A percentile compares a stretch with the other conserved stretches of the same genome.
Conservation (phyloP, 2,888 invertebrate species). For the Stenurella melanura region DNA sequence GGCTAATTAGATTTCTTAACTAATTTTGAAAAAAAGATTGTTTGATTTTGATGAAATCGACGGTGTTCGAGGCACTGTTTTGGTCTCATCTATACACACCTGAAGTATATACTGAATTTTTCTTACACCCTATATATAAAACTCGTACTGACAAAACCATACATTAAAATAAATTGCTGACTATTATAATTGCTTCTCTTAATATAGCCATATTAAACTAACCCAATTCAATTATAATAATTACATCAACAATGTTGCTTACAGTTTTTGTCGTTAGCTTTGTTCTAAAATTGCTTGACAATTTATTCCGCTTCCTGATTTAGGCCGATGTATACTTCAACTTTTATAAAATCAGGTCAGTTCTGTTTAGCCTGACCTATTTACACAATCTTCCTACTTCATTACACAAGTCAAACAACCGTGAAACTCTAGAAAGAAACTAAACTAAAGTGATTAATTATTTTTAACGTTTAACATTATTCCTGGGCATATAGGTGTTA, state of each 20-base stretch:
- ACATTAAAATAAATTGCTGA: too few relatives aligned
- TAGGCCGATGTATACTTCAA: conserved; percentile 15
- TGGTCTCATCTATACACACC: too few relatives aligned
- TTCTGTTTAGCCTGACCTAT: conserved; percentile 26
- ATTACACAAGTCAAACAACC: conserved; percentile 11
- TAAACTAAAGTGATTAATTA: neutral
- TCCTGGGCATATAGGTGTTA: neutral
- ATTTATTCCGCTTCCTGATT: conserved; percentile 30
- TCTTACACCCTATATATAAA: too few relatives aligned
- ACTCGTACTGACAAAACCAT: too few relatives aligned
- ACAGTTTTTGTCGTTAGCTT: conserved; percentile 14
- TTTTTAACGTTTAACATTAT: neutral
- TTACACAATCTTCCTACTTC: conserved; percentile 8
- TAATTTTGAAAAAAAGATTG: too few relatives aligned
- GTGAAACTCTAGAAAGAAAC: neutral
- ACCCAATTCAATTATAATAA: neutral
- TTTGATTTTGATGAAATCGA: too few relatives aligned
- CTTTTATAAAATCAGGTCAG: conserved; percentile 23
- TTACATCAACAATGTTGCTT: conserved; percentile 7
- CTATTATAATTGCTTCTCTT: neutral
- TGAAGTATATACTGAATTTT: too few relatives aligned
- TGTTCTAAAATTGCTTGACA: conserved; percentile 9
- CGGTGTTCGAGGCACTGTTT: too few relatives aligned
- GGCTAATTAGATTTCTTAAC: too few relatives aligned
- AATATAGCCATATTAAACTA: neutral